Evolutionary conservation across 2,888 invertebrate genomes (phyloP), one percentile per base, ranked within the genome.

Genomic region (Parasteatoda lunata): DNA sequence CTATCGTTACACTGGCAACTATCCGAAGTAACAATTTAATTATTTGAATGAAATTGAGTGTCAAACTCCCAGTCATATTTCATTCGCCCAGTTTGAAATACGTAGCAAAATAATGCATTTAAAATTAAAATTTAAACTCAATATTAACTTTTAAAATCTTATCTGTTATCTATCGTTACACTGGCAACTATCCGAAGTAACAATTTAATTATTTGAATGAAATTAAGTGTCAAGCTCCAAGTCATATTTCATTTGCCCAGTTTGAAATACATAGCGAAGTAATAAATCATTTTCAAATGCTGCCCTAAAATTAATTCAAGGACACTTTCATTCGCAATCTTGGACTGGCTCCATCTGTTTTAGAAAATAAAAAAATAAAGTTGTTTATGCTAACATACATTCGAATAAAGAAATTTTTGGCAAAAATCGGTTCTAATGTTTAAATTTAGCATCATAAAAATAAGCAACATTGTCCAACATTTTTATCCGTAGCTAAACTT

Each of bases 401-500:
- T 47, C 65, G 77, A 15, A 86, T 80, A 76, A 72, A 72, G 76
- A 65, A 77, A 79, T 70, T 85, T 84, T 76, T 85, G 80, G 80
- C 80, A 80, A 77, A 80, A 72, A 71, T 71, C 65, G 65, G 54
- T 8, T 64, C n/a, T 52, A 75, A 51, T 65, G 69, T 30, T 66
- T 86, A 86, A 77, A 86, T 77, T 86, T 86, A 86, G 85, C 66
- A 9, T 15, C 77, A 76, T 77, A 80, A 77, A 86, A 86, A 79
- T 76, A 86, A 80, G 66, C 52, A 77, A 77, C 80, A 79, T 77
- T 76, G 48, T 79, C 13, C 52, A 59, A 45, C 54, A 47, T 78
- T 73, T 71, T 77, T 68, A 65, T 68, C 66, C 51, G 8, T 5
- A 64, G 13, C 54, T 54, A 54, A 54, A 54, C 13, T 54, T 54